Evolutionary conservation across 2,797 vertebrate species (phyloP).

Genomic region (Poeciliopsis paucimaculata): DNA sequence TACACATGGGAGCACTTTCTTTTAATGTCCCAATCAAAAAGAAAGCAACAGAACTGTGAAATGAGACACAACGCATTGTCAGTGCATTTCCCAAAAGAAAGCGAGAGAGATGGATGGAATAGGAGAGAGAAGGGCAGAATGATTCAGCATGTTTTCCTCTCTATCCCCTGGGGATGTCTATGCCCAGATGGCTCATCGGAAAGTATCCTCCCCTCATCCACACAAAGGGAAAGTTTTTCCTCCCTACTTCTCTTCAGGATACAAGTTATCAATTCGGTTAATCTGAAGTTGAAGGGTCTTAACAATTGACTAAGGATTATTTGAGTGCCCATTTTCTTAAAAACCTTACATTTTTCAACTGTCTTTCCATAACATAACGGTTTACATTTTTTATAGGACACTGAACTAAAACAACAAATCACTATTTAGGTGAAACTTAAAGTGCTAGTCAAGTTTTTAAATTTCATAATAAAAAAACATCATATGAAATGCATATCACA

Average conservation of each 20-base stretch:
- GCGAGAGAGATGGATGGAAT: constrained; percentile 3
- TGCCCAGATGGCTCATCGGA: constrained; percentile 79
- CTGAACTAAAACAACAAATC: too few species aligned
- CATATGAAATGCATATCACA: too few species aligned
- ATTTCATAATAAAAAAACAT: too few species aligned
- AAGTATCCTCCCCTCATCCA: constrained; percentile 59
- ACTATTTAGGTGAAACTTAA: too few species aligned
- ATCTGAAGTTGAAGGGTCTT: too few species aligned
- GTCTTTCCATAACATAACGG: too few species aligned
- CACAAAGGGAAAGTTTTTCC: constrained; percentile 47
- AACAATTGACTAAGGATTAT: too few species aligned
- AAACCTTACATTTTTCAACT: too few species aligned
- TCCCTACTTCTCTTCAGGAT: constrained; percentile 2
- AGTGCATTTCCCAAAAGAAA: constrained; percentile 7
- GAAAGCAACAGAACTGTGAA: neutral
- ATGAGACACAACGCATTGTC: neutral
- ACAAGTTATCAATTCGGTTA: too few species aligned
- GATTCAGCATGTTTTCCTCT: constrained; percentile 56
- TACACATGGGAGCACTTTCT: neutral
- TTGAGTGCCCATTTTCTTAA: too few species aligned
- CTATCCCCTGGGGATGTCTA: constrained; percentile 59
- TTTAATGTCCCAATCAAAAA: neutral
- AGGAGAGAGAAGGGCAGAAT: constrained; percentile 23
- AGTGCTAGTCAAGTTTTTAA: too few species aligned
- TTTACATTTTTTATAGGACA: too few species aligned